Base-by-base conservation (phyloP, 2,113 vertebrate genomes). In the Chlorodrepanis virens region DNA sequence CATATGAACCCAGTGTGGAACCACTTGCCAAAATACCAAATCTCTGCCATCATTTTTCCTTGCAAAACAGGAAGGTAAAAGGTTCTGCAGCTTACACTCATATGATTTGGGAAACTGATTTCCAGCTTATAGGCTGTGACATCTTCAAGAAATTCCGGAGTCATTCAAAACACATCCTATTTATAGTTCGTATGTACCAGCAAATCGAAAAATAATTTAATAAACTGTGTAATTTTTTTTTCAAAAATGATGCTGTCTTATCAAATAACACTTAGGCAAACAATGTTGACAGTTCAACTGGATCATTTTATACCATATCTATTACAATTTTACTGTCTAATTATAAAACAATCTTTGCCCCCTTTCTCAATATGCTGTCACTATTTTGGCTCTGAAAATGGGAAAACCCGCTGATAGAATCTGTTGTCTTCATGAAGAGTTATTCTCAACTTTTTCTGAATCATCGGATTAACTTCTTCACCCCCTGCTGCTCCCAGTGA, bases 201-300 rank as follows among this genome's bases (percentile, higher is more conserved):
- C 61, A 93, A 71, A 67, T 94, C 35, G 69, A 31, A 78, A 96
- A 93, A 54, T 90, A 83, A 80, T 95, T 96, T 90, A 95, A 96
- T 94, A 96, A 94, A 69, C 87, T 91, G 47, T 90, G 44, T 89
- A 78, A 90, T 92, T 96, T 97, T 95, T 95, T 90, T 80, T 88
- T 90, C 82, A 95, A 90, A 96, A 91, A 71, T 89, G 6, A 54
- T 95, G 39, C 87, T 64, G 47, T 92, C 89, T 94, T 93, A 90
- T 90, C 94, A 96, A 78, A 76, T 45, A 87, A 83, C 31, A 27
- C 88, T 95, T 96, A 79, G 31, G 77, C 94, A 94, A 97, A 94
- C 53, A 64, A 81, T 95, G 87, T 83, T 96, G 97, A 93, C 94
- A 90, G 87, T 92, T 91, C 44, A 67, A 28, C 69, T 89, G 92